Conservation (phyloP, 2,113 vertebrate genomes). For the Strix uralensis region DNA sequence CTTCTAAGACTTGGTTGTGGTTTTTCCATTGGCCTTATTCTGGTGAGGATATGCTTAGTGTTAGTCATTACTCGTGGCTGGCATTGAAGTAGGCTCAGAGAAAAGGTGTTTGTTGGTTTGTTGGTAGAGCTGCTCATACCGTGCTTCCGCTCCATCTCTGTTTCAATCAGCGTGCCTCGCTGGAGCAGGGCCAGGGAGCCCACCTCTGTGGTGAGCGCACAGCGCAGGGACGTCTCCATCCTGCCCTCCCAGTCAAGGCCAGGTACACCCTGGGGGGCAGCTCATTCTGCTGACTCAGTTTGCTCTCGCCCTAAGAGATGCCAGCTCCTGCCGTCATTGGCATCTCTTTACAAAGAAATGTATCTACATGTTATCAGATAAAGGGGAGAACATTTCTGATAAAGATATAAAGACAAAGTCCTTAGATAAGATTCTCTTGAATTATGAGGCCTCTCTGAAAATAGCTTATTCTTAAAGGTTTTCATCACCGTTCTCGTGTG, state of each 20-base stretch:
- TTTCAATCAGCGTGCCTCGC: fast-evolving
- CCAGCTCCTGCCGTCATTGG: not conserved
- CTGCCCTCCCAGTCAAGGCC: not conserved
- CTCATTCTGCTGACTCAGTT: not conserved
- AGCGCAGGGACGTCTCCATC: not conserved
- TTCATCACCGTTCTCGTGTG: fast-evolving
- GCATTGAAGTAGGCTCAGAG: not conserved
- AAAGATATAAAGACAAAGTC: not conserved
- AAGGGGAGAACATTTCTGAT: not conserved
- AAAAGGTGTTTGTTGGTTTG: not conserved
- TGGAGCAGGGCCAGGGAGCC: not conserved
- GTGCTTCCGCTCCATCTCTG: not conserved
- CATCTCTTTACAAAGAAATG: not conserved
- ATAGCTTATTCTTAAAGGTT: not conserved
- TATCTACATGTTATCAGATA: not conserved
- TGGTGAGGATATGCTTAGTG: not conserved
- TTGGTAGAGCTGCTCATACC: not conserved
- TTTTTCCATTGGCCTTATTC: not conserved
- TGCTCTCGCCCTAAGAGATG: not conserved
- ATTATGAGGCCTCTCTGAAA: not conserved
- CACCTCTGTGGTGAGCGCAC: too few relatives aligned
- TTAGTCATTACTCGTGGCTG: not conserved
- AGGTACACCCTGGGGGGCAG: not conserved
- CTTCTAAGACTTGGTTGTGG: not conserved
- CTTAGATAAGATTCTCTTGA: not conserved